Percentiles rank a stretch among this genome's conserved stretches.
phyloP scores from a whole-genome alignment of 2,113 vertebrate species.

The Psephotus haematonotus region DNA sequence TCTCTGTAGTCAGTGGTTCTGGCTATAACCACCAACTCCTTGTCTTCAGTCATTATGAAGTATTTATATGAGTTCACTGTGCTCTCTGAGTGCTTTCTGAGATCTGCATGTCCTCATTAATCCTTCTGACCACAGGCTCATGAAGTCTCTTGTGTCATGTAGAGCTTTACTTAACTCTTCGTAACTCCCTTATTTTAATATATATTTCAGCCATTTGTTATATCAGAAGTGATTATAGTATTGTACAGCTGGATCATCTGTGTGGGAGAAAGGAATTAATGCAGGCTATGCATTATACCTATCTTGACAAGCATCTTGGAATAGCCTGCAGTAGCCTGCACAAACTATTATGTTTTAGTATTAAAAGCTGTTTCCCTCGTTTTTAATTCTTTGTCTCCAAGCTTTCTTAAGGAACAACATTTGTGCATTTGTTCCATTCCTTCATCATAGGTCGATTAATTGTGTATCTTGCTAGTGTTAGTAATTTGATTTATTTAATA shows the following conservation, averaged over 20 bases:
- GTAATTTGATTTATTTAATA: not conserved
- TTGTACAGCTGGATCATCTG: not conserved
- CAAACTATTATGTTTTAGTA: not conserved
- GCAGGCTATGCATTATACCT: not conserved
- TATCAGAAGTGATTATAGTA: not conserved
- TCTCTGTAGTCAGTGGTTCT: not conserved
- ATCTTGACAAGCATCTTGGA: not conserved
- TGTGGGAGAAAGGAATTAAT: not conserved
- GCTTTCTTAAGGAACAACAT: not conserved
- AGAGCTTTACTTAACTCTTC: constrained; percentile 23
- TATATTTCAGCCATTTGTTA: not conserved
- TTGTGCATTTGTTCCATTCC: not conserved
- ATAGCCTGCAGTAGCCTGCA: not conserved
- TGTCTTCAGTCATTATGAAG: constrained; percentile 35
- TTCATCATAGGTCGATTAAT: not conserved
- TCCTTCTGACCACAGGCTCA: constrained; percentile 27
- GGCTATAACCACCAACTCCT: not conserved
- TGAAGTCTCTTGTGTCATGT: constrained; percentile 11
- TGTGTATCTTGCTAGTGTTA: not conserved
- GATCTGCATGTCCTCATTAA: constrained; percentile 45
- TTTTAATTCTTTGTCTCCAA: not conserved
- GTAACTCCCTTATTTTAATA: not conserved
- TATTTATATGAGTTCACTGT: constrained; percentile 48
- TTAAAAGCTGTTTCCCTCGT: not conserved
- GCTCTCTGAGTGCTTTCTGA: not conserved